Conservation (phyloP, 2,113 vertebrate genomes). For the Sinocyclocheilus maitianheensis region DNA sequence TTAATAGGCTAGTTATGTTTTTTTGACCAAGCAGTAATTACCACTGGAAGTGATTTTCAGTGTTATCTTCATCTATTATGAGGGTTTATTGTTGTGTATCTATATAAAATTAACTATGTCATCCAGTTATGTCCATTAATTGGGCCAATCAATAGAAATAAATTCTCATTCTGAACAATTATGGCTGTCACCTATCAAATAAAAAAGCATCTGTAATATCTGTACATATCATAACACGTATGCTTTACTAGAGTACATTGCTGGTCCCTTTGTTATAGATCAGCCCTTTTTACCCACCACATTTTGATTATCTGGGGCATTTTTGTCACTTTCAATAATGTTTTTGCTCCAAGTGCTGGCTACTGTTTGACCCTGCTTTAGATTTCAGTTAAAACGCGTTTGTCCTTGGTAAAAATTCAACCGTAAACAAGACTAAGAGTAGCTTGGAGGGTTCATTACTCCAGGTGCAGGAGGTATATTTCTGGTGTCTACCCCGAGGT, state of each 20-base stretch:
- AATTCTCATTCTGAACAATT: not conserved
- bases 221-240: not conserved
- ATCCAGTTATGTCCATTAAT: not conserved
- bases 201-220: not conserved
- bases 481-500: conserved; percentile 8
- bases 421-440: not conserved
- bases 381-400: not conserved
- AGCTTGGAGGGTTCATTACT: conserved; percentile 15
- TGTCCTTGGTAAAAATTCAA: not conserved
- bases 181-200: not conserved
- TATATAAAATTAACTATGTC: not conserved
- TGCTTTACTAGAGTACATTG: not conserved
- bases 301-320: too few relatives aligned
- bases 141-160: not conserved
- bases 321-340: too few relatives aligned
- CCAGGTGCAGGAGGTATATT: conserved; percentile 19
- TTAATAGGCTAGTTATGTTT: not conserved
- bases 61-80: not conserved
- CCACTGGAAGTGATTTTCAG: not conserved
- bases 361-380: not conserved
- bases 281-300: not conserved
- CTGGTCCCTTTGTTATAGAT: not conserved
- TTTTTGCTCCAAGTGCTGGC: not conserved
- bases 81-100: not conserved
- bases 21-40: not conserved